Evolutionary conservation across 37 sponge, comb jelly and placozoan species (phyloP), one percentile per base, ranked within the genome.

Genomic region (Haliclona indistincta): DNA sequence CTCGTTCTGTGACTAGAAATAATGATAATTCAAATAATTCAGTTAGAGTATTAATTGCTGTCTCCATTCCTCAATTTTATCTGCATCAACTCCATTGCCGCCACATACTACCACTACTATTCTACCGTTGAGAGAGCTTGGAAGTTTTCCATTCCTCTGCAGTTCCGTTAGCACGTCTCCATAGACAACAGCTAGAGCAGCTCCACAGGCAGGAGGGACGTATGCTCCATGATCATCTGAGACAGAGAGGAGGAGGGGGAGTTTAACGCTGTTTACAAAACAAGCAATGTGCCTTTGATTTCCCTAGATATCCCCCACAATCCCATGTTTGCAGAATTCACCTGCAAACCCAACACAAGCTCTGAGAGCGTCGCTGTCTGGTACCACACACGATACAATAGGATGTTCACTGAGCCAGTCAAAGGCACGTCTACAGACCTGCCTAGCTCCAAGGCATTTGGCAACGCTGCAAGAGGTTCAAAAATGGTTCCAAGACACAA

Each of bases 201-300:
- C 96, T 0, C 99, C 99, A 92, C 99, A 98, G 0, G 99, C 81
- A 19, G 93, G 91, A 40, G 91, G 85, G 64, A 98, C 94, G 28
- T 95, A 67, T 66, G 89, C 61, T 35, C 80, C 67, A 42, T 98
- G 96, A 47, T 95, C 93, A 82, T 93, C 93, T 89, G 51, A 42
- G 44, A 19, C 8, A 38, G 29, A 43, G 28, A 42, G 30, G 35
- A 47, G 35, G 5, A 23, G 25, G 32, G 23, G 28, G 41, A 43
- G 76, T 26, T 34, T 20, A 35, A 33, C 34, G n/a, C n/a, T n/a
- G n/a, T n/a, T n/a, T n/a, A n/a, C n/a, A n/a, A n/a, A n/a, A n/a
- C n/a, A n/a, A n/a, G n/a, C n/a, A n/a, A n/a, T n/a, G n/a, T n/a
- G n/a, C n/a, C n/a, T n/a, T n/a, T n/a, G n/a, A n/a, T n/a, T n/a